Evolutionary conservation across 2,888 invertebrate genomes (phyloP).

Genomic region (Slavum lentiscoides): DNA sequence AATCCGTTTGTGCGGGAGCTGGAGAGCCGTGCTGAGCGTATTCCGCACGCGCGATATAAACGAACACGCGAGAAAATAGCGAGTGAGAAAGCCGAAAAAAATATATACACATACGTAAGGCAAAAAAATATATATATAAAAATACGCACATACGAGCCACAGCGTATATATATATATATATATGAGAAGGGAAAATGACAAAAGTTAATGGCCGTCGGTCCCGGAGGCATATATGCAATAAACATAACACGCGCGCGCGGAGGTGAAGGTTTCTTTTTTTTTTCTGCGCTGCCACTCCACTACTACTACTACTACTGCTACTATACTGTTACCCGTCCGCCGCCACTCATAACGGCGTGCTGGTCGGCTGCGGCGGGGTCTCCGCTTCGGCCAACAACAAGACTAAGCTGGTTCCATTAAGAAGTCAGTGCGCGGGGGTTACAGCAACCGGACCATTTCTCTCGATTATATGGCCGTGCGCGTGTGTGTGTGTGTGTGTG

Average conservation of each 20-base stretch:
- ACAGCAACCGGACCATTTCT: conserved; percentile 51
- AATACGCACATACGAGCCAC: no score
- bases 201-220: conserved; percentile 53
- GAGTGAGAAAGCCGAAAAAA: not conserved
- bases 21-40: no score
- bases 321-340: not conserved
- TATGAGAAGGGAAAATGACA: conserved; percentile 47
- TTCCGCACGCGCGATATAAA: not conserved
- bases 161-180: not conserved
- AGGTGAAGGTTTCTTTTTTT: conserved; percentile 27
- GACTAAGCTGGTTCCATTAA: conserved; percentile 54
- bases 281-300: no score
- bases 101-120: not conserved
- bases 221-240: conserved; percentile 54
- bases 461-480: conserved; percentile 48
- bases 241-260: conserved; percentile 51
- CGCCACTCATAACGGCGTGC: no score
- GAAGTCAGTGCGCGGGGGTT: conserved; percentile 45
- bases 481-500: not conserved
- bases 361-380: not conserved
- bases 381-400: conserved; percentile 33
- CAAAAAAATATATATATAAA: not conserved
- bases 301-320: no score
- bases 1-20: conserved; percentile 26
- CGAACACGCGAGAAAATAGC: not conserved